Conservation (phyloP, 2,888 invertebrate genomes). For the Troglohyphantes excavatus region DNA sequence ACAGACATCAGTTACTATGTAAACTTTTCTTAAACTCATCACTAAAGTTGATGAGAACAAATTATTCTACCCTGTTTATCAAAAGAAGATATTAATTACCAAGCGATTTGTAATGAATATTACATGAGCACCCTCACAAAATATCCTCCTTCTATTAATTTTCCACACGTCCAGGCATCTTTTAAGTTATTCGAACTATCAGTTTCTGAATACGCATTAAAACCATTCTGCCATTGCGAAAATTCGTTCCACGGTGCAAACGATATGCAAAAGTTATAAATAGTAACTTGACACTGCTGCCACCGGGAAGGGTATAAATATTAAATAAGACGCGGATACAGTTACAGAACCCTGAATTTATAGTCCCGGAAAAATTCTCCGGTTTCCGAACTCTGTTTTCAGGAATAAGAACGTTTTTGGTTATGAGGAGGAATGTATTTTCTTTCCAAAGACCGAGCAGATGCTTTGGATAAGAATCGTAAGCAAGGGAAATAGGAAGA, state of each 20-base stretch:
- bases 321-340: slow-evolving; percentile 71
- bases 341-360: slow-evolving; percentile 67
- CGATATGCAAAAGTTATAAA: slow-evolving; percentile 72
- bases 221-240: slow-evolving; percentile 17
- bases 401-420: slow-evolving; percentile 51
- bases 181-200: slow-evolving; percentile 20
- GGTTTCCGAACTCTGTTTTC: slow-evolving; percentile 52
- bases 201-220: neutral
- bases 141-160: slow-evolving; percentile 34
- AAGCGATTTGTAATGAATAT: too few species aligned
- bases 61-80: too few species aligned
- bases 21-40: too few species aligned
- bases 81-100: too few species aligned
- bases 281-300: slow-evolving; percentile 64
- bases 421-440: slow-evolving; percentile 52
- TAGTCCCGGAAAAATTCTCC: slow-evolving; percentile 55
- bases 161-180: neutral
- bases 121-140: too few species aligned
- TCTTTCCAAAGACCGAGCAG: slow-evolving; percentile 6
- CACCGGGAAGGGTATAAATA: slow-evolving; percentile 65
- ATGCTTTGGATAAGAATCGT: too few species aligned
- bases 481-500: neutral
- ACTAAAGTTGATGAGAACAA: too few species aligned
- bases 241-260: neutral
- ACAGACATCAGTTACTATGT: too few species aligned